Evolutionary conservation across 2,888 invertebrate genomes (phyloP).

Genomic region (Ophion obscuratus): DNA sequence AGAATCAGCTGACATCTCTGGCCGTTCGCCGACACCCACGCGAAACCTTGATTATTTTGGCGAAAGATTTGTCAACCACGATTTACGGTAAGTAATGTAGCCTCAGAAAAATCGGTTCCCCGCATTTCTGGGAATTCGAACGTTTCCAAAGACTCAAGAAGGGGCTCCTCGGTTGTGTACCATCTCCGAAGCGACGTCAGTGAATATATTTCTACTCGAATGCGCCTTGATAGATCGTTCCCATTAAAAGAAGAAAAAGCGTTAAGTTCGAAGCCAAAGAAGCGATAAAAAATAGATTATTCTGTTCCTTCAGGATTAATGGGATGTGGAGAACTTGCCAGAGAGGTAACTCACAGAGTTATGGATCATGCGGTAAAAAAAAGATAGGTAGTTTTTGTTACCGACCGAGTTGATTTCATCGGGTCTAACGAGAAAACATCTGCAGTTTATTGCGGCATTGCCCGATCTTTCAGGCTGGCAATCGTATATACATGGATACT

Average conservation of each 20-base stretch:
- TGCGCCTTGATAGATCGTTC: not conserved
- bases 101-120: not conserved
- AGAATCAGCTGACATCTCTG: slow-evolving; percentile 24
- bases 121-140: not conserved
- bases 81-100: not conserved
- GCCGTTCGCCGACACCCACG: slow-evolving; percentile 32
- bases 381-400: not conserved
- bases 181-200: not conserved
- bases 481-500: not conserved
- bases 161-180: not conserved
- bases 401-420: not conserved
- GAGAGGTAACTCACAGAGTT: not conserved
- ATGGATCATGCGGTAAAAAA: not conserved
- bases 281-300: not conserved
- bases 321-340: not conserved
- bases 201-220: not conserved
- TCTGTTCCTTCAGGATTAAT: not conserved
- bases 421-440: not conserved
- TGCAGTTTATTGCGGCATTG: not conserved
- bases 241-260: not conserved
- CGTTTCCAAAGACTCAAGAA: not conserved
- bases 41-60: slow-evolving; percentile 36
- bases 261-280: not conserved
- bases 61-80: not conserved
- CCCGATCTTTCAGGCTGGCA: not conserved